Conservation (phyloP, 2,888 invertebrate genomes). For the Gerosis bhagava region DNA sequence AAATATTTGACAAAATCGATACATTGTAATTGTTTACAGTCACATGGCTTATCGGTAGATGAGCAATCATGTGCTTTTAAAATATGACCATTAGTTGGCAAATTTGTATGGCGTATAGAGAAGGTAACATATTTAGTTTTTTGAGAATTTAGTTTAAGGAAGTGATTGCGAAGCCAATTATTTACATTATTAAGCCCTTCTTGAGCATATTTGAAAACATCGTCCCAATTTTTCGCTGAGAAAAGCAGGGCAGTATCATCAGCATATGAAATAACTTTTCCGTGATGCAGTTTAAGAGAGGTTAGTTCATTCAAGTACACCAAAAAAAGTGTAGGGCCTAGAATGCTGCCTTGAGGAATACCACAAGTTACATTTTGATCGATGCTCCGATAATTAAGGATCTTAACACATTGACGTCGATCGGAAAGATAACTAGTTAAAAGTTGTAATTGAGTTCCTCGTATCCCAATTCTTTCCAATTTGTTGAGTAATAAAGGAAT, state of each 20-base stretch:
- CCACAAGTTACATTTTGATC: not conserved
- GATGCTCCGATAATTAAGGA: not conserved
- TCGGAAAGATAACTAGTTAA: not conserved
- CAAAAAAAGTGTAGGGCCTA: not conserved
- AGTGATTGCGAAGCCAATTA: not conserved
- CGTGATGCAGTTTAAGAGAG: not conserved
- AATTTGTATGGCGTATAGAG: not conserved
- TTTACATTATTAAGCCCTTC: not conserved
- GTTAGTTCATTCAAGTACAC: not conserved
- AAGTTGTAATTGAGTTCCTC: too few relatives aligned
- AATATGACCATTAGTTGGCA: too few relatives aligned
- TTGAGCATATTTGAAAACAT: not conserved
- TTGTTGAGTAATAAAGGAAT: too few relatives aligned
- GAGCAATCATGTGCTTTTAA: too few relatives aligned
- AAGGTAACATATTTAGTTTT: not conserved
- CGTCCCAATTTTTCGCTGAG: not conserved
- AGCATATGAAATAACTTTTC: too few relatives aligned
- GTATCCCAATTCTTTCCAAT: too few relatives aligned
- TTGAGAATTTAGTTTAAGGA: not conserved
- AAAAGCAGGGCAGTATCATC: not conserved
- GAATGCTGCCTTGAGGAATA: not conserved
- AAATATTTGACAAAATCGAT: not conserved
- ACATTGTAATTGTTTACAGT: too few relatives aligned
- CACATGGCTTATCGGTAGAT: too few relatives aligned
- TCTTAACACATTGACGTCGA: not conserved